phyloP scores from a whole-genome alignment of 2,113 vertebrate genomes.

The Sorex araneus region DNA sequence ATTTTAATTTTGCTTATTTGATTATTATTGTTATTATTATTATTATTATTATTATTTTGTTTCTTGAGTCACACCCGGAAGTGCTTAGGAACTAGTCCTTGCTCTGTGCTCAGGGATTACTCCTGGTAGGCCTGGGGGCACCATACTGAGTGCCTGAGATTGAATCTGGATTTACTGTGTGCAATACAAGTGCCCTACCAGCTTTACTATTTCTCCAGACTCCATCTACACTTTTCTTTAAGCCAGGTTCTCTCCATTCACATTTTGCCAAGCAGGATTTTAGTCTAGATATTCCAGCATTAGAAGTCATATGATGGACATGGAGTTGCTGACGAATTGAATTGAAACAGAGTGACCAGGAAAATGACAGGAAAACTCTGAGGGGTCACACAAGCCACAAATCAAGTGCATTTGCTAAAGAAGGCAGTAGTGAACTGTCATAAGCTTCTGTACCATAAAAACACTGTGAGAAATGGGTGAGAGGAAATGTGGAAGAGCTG shows the following conservation, averaged over 20 bases:
- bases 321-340: conserved; percentile 29
- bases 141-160: too few relatives aligned
- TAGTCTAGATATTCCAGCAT: conserved; percentile 37
- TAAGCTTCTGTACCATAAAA: conserved; percentile 16
- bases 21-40: too few relatives aligned
- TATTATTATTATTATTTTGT: too few relatives aligned
- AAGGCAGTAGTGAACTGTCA: not conserved
- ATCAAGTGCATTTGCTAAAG: conserved; percentile 18
- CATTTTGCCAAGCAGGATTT: conserved; percentile 14
- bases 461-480: not conserved
- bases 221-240: too few relatives aligned
- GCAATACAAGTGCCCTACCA: too few relatives aligned
- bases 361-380: conserved; percentile 44
- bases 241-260: not conserved
- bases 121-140: too few relatives aligned
- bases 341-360: not conserved
- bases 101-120: too few relatives aligned
- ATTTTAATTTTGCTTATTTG: too few relatives aligned
- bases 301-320: conserved; percentile 29
- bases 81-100: too few relatives aligned
- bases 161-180: too few relatives aligned
- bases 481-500: not conserved
- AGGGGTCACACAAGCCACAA: conserved; percentile 2
- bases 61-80: too few relatives aligned
- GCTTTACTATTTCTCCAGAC: too few relatives aligned